These are phyloP conservation scores for Phytoseiulus persimilis DNA, from an alignment of 2,888 invertebrate species.

Conservation along the genomic window DNA sequence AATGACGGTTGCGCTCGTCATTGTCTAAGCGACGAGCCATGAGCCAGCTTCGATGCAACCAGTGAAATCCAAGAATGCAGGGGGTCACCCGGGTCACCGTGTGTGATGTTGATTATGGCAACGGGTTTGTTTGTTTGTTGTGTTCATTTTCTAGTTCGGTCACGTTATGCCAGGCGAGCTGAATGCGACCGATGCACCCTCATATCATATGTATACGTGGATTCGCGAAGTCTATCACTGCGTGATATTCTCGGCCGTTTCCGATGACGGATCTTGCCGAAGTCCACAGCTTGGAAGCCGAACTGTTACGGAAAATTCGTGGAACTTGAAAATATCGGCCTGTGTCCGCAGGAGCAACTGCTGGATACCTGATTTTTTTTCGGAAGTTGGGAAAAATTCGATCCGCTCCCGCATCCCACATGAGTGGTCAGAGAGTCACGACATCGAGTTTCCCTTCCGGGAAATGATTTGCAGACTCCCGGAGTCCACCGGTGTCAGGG, in stretches of 20 bases:
- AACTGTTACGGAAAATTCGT: not conserved
- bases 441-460: too few relatives aligned
- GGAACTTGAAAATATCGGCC: too few relatives aligned
- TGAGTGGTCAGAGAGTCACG: too few relatives aligned
- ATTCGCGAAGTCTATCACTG: not conserved
- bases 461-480: too few relatives aligned
- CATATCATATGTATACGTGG: not conserved
- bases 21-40: not conserved
- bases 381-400: too few relatives aligned
- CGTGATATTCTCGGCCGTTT: not conserved
- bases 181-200: not conserved
- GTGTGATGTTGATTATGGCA: not conserved
- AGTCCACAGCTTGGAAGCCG: not conserved
- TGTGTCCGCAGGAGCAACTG: too few relatives aligned
- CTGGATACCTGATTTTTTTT: too few relatives aligned
- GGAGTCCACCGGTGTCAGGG: too few relatives aligned
- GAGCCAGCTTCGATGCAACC: not conserved
- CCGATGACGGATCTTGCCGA: not conserved
- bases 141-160: not conserved
- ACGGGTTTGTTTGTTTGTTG: not conserved
- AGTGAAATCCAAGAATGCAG: constrained; percentile 5
- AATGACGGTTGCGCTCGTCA: not conserved
- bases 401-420: too few relatives aligned
- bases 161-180: not conserved
- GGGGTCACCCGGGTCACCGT: not conserved